Evolutionary conservation across 2,113 vertebrate genomes (phyloP).

Genomic region (Mus musculus): DNA sequence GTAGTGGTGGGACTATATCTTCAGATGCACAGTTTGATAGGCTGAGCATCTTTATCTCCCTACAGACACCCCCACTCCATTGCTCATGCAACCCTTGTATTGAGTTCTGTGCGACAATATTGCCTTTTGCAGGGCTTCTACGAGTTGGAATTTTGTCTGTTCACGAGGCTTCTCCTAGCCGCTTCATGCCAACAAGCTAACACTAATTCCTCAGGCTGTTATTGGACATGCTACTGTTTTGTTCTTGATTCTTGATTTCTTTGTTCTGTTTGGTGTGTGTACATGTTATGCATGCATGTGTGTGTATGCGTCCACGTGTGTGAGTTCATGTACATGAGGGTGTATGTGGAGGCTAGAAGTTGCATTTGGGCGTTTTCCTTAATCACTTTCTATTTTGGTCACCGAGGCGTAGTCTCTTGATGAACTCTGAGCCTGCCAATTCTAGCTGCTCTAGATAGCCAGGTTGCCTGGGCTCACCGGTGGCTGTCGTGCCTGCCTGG

Average conservation of each 20-base stretch:
- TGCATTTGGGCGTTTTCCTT: background rate
- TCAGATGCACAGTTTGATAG: background rate
- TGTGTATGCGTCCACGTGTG: background rate
- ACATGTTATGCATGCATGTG: too few species aligned
- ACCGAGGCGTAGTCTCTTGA: background rate
- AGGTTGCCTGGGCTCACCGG: background rate
- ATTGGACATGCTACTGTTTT: background rate
- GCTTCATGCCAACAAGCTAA: fast-evolving
- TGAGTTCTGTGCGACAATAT: background rate
- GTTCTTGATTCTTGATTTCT: background rate
- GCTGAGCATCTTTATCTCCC: background rate
- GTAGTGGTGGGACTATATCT: background rate
- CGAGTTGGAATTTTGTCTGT: fast-evolving
- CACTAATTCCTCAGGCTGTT: background rate
- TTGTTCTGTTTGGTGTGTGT: background rate
- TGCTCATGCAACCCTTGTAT: too few species aligned
- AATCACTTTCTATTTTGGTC: background rate
- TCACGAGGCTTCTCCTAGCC: background rate
- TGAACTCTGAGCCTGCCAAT: background rate
- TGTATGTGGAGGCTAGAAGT: background rate
- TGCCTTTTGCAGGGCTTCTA: background rate
- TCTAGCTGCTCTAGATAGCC: background rate
- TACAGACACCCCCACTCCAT: background rate
- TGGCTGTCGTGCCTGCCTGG: background rate
- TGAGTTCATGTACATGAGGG: background rate